Percentiles rank a stretch among this genome's conserved stretches.
These are phyloP conservation scores for Furcula furcula DNA, from an alignment of 2,888 invertebrate genomes.

Conservation along the genomic window DNA sequence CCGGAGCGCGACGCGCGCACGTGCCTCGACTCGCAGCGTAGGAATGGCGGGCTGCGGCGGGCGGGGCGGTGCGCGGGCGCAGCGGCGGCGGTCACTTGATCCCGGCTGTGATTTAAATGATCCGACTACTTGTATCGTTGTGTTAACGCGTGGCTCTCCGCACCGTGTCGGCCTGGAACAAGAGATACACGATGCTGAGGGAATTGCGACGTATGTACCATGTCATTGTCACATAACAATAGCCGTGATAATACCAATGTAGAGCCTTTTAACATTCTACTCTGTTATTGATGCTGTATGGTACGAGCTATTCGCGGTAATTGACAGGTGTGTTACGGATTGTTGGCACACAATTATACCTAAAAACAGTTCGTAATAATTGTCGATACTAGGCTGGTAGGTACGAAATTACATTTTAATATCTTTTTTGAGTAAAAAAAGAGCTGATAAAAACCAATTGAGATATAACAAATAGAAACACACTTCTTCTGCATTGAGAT, in stretches of 20 bases:
- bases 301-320: slow-evolving; percentile 15
- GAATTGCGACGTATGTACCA: slow-evolving; percentile 1
- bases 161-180: slow-evolving; percentile 33
- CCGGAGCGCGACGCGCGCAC: slow-evolving; percentile 42
- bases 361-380: too few relatives aligned
- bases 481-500: too few relatives aligned
- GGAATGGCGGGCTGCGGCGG: slow-evolving; percentile 48
- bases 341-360: slow-evolving; percentile 5
- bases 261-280: not conserved
- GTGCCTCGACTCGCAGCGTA: slow-evolving; percentile 45
- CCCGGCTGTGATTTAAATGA: slow-evolving; percentile 57
- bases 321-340: slow-evolving; percentile 19
- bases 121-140: slow-evolving; percentile 30
- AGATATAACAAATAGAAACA: too few relatives aligned
- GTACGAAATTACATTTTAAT: too few relatives aligned
- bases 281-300: not conserved
- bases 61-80: slow-evolving; percentile 33
- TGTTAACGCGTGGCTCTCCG: slow-evolving; percentile 34
- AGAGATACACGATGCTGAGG: slow-evolving; percentile 11
- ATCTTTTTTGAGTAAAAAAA: too few relatives aligned
- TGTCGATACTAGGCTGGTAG: too few relatives aligned
- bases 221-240: not conserved
- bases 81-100: slow-evolving; percentile 45
- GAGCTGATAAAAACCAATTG: too few relatives aligned
- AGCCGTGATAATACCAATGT: not conserved